Evolutionary conservation across 2,113 vertebrate species (phyloP).

Genomic region (Cettia cetti): DNA sequence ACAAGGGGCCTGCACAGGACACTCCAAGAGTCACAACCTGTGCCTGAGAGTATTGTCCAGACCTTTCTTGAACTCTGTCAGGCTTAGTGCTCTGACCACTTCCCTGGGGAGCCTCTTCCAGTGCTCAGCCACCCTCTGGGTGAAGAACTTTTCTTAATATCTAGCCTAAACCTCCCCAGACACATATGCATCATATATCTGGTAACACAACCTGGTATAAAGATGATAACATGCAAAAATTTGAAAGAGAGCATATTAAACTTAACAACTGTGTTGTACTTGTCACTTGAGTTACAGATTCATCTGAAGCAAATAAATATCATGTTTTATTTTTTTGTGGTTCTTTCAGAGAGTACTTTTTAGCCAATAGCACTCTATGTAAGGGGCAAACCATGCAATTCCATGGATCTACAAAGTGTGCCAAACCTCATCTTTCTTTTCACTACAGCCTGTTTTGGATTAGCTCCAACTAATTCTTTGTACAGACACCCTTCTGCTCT

Average conservation of each 20-base stretch:
- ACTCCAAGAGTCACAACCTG: background rate
- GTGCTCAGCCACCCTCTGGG: background rate
- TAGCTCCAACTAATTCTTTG: background rate
- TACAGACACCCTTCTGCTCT: background rate
- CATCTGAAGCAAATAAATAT: background rate
- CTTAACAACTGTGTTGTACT: background rate
- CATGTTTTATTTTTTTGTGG: background rate
- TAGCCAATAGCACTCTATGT: accelerated
- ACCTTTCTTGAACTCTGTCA: background rate
- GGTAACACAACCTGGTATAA: background rate
- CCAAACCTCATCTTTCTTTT: background rate
- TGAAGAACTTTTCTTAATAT: background rate
- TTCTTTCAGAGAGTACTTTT: background rate
- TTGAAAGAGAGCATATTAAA: background rate
- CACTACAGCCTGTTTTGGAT: background rate
- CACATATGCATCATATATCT: background rate
- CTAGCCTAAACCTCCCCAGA: background rate
- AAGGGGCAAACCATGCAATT: background rate
- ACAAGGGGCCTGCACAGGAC: background rate
- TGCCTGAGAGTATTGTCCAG: background rate
- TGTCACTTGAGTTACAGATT: background rate
- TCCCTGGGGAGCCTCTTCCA: background rate
- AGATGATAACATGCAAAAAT: background rate
- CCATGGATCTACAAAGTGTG: background rate
- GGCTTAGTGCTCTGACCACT: background rate